Evolutionary conservation across 2,113 vertebrate species (phyloP).

Genomic region (Amphilophus citrinellus): DNA sequence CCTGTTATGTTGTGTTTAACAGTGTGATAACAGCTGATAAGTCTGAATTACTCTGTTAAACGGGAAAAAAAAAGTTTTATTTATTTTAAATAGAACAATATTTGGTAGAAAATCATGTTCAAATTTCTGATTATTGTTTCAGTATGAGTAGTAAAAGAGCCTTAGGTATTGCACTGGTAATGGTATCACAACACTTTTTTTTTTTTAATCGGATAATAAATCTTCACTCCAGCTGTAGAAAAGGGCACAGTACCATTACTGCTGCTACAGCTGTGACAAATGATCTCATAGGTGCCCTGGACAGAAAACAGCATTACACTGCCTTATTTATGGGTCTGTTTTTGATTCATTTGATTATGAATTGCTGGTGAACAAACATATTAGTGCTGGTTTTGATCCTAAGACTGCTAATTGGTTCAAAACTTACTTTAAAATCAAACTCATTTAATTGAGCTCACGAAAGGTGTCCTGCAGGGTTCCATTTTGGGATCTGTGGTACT

Average conservation of each 20-base stretch:
- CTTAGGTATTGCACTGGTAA: not conserved
- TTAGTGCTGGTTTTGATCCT: not conserved
- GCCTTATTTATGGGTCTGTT: not conserved
- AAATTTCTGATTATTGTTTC: not conserved
- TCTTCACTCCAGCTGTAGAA: not conserved
- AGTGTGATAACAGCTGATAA: not conserved
- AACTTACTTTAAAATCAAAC: not conserved
- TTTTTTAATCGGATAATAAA: not conserved
- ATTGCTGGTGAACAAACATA: not conserved
- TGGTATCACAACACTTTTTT: not conserved
- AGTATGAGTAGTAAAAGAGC: not conserved
- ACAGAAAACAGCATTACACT: not conserved
- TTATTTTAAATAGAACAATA: not conserved
- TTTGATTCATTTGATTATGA: not conserved
- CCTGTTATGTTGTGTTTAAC: not conserved
- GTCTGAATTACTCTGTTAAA: not conserved
- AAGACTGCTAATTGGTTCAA: not conserved
- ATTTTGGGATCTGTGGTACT: not conserved
- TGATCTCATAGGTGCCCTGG: not conserved
- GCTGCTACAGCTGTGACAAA: not conserved
- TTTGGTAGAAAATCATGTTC: not conserved
- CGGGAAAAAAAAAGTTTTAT: not conserved
- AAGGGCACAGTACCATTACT: not conserved
- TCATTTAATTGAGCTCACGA: not conserved
- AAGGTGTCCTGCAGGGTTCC: not conserved